Evolutionary conservation across 2,888 invertebrate genomes (phyloP), one percentile per base, ranked within the genome.

Genomic region (Oxycera nigricornis): DNA sequence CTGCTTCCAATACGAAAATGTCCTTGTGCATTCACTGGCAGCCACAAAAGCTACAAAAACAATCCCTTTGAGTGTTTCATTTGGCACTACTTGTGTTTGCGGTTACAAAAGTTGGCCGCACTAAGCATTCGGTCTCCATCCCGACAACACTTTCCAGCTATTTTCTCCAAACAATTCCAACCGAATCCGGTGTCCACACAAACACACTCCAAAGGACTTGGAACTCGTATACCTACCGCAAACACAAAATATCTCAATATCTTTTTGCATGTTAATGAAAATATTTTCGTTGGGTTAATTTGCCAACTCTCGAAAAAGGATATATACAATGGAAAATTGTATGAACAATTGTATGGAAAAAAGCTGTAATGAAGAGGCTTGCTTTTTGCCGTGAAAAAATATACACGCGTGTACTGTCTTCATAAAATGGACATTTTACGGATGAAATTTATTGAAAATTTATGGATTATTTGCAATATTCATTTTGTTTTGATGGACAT

Each of bases 1-100:
- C 14, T 2, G 70, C 31, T 55, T 14, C 35, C 35, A 14, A 35
- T 52, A 68, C 39, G 52, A 52, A 65, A 35, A 28, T 59, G 73
- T 73, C 61, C 62, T 62, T 62, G 73, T 22, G 50, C 73, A 73
- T 78, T 77, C 78, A 76, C 75, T 77, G 68, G 72, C 72, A 75
- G 77, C 78, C 78, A 73, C 78, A 78, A 77, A 76, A 77, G 78
- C 75, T 77, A 77, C 77, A 77, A 78, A 77, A 78, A 78, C 78
- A 78, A 78, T 78, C 77, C 76, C 72, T 77, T 77, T 78, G 78
- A 78, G 78, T 78, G 78, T 78, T 78, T 78, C 77, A 78, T 77
- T 75, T 78, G 77, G 77, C 78, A 78, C 78, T 76, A 77, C 76
- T 70, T 75, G 75, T 73, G 72, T 75, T 75, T 72, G 72, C 67